Percentiles rank a stretch among this genome's conserved stretches.
phyloP scores from a whole-genome alignment of 1,140 invertebrate genomes.

The Heliconius congener region DNA sequence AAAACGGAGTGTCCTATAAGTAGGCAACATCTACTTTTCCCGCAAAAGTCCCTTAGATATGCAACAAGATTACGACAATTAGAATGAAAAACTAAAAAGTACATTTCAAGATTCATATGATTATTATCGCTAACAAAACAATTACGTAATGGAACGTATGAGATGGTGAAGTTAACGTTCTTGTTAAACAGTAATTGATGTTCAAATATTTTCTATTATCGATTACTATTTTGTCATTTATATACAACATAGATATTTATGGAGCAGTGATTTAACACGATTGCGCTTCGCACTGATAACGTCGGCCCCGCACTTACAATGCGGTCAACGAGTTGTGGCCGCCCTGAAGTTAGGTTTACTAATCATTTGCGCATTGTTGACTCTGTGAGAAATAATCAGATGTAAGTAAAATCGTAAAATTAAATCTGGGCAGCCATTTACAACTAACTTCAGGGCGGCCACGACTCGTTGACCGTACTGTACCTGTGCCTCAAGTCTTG shows the following conservation, averaged over 20 bases:
- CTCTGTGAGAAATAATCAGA: too few species aligned
- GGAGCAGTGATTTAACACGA: slow-evolving; percentile 58
- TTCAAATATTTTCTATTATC: not conserved
- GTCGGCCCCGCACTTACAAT: slow-evolving; percentile 33
- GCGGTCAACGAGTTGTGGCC: too few species aligned
- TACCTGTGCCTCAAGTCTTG: not conserved
- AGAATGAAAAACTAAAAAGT: not conserved
- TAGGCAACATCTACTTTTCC: too few species aligned
- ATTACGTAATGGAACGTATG: not conserved
- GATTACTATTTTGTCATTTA: not conserved
- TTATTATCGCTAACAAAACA: not conserved
- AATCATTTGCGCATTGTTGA: too few species aligned
- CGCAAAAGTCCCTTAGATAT: too few species aligned
- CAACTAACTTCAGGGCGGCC: too few species aligned
- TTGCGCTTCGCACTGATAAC: slow-evolving; percentile 72
- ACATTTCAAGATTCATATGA: not conserved
- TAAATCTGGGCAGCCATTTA: too few species aligned
- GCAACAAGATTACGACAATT: too few species aligned
- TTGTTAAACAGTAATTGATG: not conserved
- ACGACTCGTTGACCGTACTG: too few species aligned
- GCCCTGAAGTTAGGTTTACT: too few species aligned
- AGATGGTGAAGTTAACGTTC: not conserved
- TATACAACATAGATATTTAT: slow-evolving; percentile 23
- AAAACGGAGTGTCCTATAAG: too few species aligned
- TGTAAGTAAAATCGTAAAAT: too few species aligned